These are phyloP conservation scores for Sphenopsis melanotis DNA, from an alignment of 2,797 vertebrate genomes.

Conservation along the genomic window DNA sequence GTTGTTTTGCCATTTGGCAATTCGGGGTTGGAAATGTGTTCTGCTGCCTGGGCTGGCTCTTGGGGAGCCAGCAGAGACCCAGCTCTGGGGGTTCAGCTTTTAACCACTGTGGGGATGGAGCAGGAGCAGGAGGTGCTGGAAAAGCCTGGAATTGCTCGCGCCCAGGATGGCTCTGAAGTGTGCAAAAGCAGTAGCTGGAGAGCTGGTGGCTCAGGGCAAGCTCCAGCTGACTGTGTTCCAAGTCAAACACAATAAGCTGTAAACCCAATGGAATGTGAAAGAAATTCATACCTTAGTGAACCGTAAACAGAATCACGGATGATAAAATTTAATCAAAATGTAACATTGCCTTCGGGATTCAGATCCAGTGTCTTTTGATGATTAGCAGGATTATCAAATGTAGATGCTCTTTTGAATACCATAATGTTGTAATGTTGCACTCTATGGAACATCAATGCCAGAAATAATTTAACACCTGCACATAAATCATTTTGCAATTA, in stretches of 20 bases:
- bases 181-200: constrained; percentile 26
- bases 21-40: rapidly evolving
- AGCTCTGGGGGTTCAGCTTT: neutral
- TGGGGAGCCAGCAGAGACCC: neutral
- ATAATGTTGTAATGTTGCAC: neutral
- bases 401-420: constrained; percentile 44
- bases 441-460: constrained; percentile 32
- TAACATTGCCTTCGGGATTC: constrained; percentile 31
- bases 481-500: constrained; percentile 70
- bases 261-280: constrained; percentile 53
- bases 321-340: constrained; percentile 67
- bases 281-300: constrained; percentile 57
- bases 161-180: neutral
- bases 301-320: constrained; percentile 41
- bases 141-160: neutral
- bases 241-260: constrained; percentile 54
- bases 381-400: constrained; percentile 40
- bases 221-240: constrained; percentile 46
- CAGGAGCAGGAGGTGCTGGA: neutral
- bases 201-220: constrained; percentile 11
- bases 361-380: constrained; percentile 46
- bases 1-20: neutral
- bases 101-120: rapidly evolving
- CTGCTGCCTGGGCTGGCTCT: neutral
- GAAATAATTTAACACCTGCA: constrained; percentile 70